Evolutionary conservation across 2,888 invertebrate species (phyloP).

Genomic region (Tinea semifulvella): DNA sequence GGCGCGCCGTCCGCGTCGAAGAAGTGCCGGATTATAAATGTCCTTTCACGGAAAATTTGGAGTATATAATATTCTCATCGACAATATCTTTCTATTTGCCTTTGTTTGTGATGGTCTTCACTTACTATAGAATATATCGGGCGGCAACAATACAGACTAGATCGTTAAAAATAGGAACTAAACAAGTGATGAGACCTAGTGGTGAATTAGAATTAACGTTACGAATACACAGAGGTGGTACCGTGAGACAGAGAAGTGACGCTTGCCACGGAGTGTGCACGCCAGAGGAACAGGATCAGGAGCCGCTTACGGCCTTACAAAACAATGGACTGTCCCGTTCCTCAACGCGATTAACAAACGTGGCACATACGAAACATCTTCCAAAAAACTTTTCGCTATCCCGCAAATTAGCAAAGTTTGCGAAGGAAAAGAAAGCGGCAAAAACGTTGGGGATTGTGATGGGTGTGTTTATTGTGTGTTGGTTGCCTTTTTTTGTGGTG

Average conservation of each 20-base stretch:
- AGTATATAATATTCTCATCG: constrained; percentile 96
- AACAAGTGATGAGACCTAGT: constrained; percentile 85
- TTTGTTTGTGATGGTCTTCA: constrained; percentile 96
- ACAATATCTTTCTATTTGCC: constrained; percentile 98
- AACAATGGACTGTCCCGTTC: constrained; percentile 80
- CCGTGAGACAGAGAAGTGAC: constrained; percentile 69
- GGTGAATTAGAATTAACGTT: constrained; percentile 89
- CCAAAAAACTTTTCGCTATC: constrained; percentile 93
- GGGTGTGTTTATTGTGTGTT: constrained; percentile 96
- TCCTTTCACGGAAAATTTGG: constrained; percentile 95
- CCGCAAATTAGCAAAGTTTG: constrained; percentile 92
- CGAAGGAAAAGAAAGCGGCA: constrained; percentile 97
- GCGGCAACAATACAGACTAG: constrained; percentile 93
- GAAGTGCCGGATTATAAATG: constrained; percentile 87
- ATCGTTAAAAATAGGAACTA: constrained; percentile 90
- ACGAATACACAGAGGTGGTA: constrained; percentile 92
- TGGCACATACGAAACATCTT: constrained; percentile 69
- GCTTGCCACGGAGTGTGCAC: constrained; percentile 67
- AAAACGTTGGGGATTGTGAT: constrained; percentile 97
- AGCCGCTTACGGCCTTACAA: constrained; percentile 78
- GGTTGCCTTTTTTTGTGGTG: constrained; percentile 97
- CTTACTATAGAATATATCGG: constrained; percentile 94
- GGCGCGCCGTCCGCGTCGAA: constrained; percentile 86
- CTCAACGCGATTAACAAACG: constrained; percentile 72
- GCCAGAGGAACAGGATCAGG: constrained; percentile 74